phyloP scores from a whole-genome alignment of 2,113 vertebrate species.

The Rallus limicola region DNA sequence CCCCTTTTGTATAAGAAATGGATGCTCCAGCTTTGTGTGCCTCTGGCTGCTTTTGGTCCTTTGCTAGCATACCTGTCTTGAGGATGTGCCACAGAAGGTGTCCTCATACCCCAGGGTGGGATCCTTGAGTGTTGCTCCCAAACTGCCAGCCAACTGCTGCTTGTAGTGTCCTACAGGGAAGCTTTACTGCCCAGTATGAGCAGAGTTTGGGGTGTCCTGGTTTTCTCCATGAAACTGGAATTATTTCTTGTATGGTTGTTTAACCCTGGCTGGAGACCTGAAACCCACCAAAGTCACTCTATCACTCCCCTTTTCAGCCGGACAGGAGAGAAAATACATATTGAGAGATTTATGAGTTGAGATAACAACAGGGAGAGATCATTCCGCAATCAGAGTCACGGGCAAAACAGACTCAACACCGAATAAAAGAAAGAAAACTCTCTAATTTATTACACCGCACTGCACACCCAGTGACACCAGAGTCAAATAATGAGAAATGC shows the following conservation, averaged over 20 bases:
- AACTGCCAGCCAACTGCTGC: background rate
- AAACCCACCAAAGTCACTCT: too few species aligned
- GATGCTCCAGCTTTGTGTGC: background rate
- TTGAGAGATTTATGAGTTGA: too few species aligned
- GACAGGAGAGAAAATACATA: too few species aligned
- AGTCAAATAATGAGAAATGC: too few species aligned
- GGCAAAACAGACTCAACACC: too few species aligned
- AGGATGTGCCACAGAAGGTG: background rate
- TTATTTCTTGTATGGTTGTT: background rate
- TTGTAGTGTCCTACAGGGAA: fast-evolving
- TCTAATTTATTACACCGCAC: too few species aligned
- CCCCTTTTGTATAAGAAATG: background rate
- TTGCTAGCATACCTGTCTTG: fast-evolving
- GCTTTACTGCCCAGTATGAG: background rate
- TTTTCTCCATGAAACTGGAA: background rate
- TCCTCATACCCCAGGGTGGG: fast-evolving
- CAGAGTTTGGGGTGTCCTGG: fast-evolving
- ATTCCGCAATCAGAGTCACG: too few species aligned
- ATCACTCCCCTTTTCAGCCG: too few species aligned
- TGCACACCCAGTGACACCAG: too few species aligned
- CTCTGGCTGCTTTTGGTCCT: background rate
- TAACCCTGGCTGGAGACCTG: too few species aligned
- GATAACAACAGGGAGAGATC: too few species aligned
- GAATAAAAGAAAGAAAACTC: too few species aligned
- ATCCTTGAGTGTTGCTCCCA: fast-evolving